Evolutionary conservation across 2,113 vertebrate species (phyloP), one percentile per base, ranked within the genome.

Genomic region (Acanthisitta chloris): DNA sequence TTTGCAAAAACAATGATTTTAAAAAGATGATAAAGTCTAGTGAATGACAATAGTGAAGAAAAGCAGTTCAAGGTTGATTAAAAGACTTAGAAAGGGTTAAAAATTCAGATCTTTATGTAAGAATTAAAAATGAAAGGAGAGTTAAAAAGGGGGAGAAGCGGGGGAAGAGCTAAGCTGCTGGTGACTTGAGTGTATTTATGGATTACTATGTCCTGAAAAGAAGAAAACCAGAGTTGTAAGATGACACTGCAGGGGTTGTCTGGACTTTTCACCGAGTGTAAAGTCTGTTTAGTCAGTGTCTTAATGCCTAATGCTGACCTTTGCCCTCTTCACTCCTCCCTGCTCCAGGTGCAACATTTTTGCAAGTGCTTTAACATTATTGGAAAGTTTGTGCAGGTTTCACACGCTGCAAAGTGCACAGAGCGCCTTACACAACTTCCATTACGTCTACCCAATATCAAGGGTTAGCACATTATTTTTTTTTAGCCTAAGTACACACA

Each of bases 271-370:
- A 97, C 97, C 87, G 88, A 98, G 95, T 97, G 97, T 97, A 96
- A 97, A 97, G 98, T 98, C 98, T 98, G 98, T 98, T 98, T 98
- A 98, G 98, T 97, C 96, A 95, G 92, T 96, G 98, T 98, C 98
- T 97, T 97, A 96, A 97, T 95, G 95, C 94, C 92, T 86, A 76
- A 88, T 96, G 95, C 96, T 98, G 98, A 98, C 98, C 98, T 97
- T 96, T 98, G 98, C 97, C 98, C 98, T 96, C 94, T 79, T 95
- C 97, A 97, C 96, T 98, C 97, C 98, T 98, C 97, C 97, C 96
- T 97, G 91, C 97, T 98, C 99, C 99, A 99, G 98, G 98, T 99
- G 98, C 98, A 98, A 96, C 96, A 97, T 95, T 97, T 98, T 93
- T 94, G 96, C 94, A 65, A 96, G 78, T 89, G 85, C 94, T 94